Evolutionary conservation across 1,140 invertebrate genomes (phyloP), one percentile per base, ranked within the genome.

Genomic region (Tetragnatha versicolor): DNA sequence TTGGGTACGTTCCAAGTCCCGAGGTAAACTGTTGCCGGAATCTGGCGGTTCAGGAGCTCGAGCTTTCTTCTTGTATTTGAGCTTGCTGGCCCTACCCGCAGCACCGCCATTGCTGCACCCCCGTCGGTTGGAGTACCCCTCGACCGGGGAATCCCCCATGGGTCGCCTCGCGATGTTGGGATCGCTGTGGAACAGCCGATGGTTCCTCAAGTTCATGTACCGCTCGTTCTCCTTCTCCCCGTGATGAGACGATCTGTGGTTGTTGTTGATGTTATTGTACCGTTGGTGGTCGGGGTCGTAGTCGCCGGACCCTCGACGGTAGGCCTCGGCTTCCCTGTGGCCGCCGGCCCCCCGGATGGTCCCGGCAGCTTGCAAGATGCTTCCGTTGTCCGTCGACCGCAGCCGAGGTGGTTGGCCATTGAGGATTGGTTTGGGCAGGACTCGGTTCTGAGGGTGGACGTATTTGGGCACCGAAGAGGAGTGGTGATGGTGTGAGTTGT

Each of bases 321-420:
- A n/a, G n/a, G 85, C 2, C 91, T 91, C n/a, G n/a, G n/a, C n/a
- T n/a, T n/a, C n/a, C n/a, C n/a, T n/a, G n/a, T n/a, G n/a, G n/a
- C n/a, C n/a, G n/a, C n/a, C n/a, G n/a, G n/a, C n/a, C n/a, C n/a
- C n/a, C 80, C 90, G 91, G 82, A 93, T 91, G 73, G 93, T 93
- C 14, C 92, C 93, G 7, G 91, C 92, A 14, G 91, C 90, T 72
- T 92, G 92, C 39, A 94, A 85, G 81, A 93, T 92, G 80, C 89
- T 90, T 25, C 92, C 93, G 86, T 94, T 94, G 84, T 92, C 89
- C 7, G 92, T 94, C 58, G 89, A 88, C 42, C 91, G 88, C 37
- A 93, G 85, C 47, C 89, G 87, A n/a, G n/a, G n/a, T n/a, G n/a
- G n/a, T 77, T 88, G 87, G 37, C 87, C 87, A n/a, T n/a, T n/a